Base-by-base conservation (phyloP, 1,140 invertebrate species). In the Drosophila repleta region DNA sequence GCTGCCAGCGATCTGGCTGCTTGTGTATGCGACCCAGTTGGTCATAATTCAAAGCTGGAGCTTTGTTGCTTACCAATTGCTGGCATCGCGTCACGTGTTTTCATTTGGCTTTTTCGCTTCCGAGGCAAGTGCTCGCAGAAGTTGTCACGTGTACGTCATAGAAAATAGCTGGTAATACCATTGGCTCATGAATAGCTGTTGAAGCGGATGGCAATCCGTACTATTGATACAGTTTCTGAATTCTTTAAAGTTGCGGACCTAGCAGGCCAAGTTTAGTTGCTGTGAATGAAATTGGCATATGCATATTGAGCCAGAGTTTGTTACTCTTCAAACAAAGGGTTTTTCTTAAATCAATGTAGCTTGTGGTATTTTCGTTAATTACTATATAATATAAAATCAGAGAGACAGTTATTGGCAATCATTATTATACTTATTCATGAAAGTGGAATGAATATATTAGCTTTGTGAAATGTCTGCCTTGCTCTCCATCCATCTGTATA, bases 61-160 rank as follows among this genome's bases (percentile, higher is more conserved):
- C 82, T 82, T 87, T 85, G 78, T 85, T 85, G 82, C 66, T 79
- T 74, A 87, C 74, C 81, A 87, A 85, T 85, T 87, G 81, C 69
- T 32, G 55, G 55, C 56, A 53, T 56, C 62, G 77, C 66, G 63
- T 81, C 82, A 85, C 81, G 81, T 87, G 81, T 78, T 85, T 85
- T 85, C 81, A 87, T 87, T 85, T 81, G 77, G 70, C 55, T 84
- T 46, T 53, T 35, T 52, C 49, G 48, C 58, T 75, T 66, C 79
- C 15, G 43, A 71, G 72, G 49, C 41, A 72, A 79, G 75, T 72
- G 64, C 61, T 63, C 55, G 62, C 10, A 56, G 66, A 53, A 75
- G 80, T 87, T 85, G 82, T 87, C 81, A 85, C 82, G 82, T 65
- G 56, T 61, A 52, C 52, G 35, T 87, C 66, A 85, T 32, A 74